Base-by-base conservation (phyloP, 35 echinoderm and acorn worm genomes). In the Ophioderma brevispina region DNA sequence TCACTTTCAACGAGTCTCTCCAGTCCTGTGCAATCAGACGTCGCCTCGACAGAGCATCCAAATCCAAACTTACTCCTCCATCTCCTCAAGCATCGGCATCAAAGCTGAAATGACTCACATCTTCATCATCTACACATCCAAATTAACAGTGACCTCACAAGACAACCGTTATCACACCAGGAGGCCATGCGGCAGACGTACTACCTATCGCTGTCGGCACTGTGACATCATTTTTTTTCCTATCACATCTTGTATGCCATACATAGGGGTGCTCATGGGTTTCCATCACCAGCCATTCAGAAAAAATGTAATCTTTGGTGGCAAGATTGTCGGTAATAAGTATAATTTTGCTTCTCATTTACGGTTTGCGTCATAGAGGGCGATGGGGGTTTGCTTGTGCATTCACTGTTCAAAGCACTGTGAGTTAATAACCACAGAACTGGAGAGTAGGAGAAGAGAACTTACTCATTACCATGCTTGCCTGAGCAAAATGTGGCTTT, bases 311-410 rank as follows among this genome's bases (percentile, higher is more conserved):
- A 92, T 59, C 40, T 92, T 32, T 92, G 90, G 14, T 81, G 90
- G 38, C 75, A 85, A 18, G 82, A 92, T 85, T 84, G 81, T n/a
- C 39, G 82, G 64, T 13, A 83, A 92, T 40, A 92, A 86, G n/a
- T 85, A 92, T 80, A 82, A 92, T 78, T 92, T 92, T 41, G 82
- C 90, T 1, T 85, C 90, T 17, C 90, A 92, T 86, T 56, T 84
- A 38, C 90, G 86, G 13, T 92, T 81, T 64, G 39, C 83, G 25
- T 64, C 31, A 85, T 82, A 70, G n/a, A 3, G n/a, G 59, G 59
- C n/a, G n/a, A 70, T n/a, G n/a, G n/a, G n/a, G n/a, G n/a, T n/a
- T n/a, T n/a, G n/a, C n/a, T n/a, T n/a, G n/a, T n/a, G n/a, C n/a
- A n/a, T n/a, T n/a, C n/a, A n/a, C n/a, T n/a, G n/a, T n/a, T n/a